Percentiles rank a stretch among this genome's conserved stretches.
Evolutionary conservation across 2,888 invertebrate species (phyloP).

Genomic region (Seira ritae): DNA sequence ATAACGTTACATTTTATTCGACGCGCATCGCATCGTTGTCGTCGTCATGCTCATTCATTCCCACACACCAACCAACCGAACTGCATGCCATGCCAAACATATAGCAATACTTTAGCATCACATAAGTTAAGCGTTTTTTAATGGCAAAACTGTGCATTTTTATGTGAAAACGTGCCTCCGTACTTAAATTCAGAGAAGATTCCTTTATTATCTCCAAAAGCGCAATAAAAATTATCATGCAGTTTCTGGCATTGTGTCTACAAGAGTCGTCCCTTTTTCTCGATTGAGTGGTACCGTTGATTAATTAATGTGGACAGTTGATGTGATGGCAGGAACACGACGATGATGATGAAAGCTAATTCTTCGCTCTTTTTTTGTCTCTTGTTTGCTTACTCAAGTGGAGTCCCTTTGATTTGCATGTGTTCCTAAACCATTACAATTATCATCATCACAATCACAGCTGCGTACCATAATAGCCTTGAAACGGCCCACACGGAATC

Average conservation of each 20-base stretch:
- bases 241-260: slow-evolving; percentile 11
- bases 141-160: slow-evolving; percentile 42
- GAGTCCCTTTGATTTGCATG: background rate
- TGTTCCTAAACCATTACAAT: background rate
- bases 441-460: background rate
- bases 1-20: slow-evolving; percentile 1
- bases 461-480: slow-evolving; percentile 34
- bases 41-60: background rate
- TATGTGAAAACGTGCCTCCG: slow-evolving; percentile 35
- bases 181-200: slow-evolving; percentile 33
- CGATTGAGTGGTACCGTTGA: slow-evolving; percentile 36
- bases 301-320: slow-evolving; percentile 57
- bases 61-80: background rate
- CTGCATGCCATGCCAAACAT: too few relatives aligned
- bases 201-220: slow-evolving; percentile 1
- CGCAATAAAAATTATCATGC: slow-evolving; percentile 42
- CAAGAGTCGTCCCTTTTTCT: background rate
- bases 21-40: background rate
- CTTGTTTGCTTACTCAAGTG: slow-evolving; percentile 1
- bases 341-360: slow-evolving; percentile 23
- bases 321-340: slow-evolving; percentile 48
- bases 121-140: slow-evolving; percentile 18
- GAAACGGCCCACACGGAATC: slow-evolving; percentile 61
- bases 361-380: background rate
- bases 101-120: too few relatives aligned